Conservation (phyloP, 2,797 vertebrate species). For the Xenentodon cancila region DNA sequence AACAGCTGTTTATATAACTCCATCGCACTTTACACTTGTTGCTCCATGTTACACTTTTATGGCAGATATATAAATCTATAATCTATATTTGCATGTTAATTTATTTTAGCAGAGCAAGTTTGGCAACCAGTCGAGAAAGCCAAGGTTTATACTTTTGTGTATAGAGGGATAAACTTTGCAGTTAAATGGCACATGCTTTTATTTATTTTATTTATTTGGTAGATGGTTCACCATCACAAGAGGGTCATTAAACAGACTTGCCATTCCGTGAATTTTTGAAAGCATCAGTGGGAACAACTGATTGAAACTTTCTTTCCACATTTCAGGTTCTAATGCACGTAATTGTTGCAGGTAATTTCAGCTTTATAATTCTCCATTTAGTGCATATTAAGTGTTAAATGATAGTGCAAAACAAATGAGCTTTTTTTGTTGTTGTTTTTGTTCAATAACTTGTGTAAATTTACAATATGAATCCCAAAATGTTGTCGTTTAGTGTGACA, state of each 20-base stretch:
- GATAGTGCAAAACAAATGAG: not conserved
- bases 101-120: not conserved
- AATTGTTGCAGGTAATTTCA: not conserved
- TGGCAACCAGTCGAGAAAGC: not conserved
- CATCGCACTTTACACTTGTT: not conserved
- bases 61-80: not conserved
- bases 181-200: not conserved
- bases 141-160: too few relatives aligned
- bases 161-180: not conserved
- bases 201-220: slow-evolving; percentile 3
- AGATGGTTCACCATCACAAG: not conserved
- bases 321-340: not conserved
- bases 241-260: not conserved
- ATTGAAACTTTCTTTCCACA: not conserved
- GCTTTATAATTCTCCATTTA: not conserved
- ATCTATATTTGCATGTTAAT: not conserved
- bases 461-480: not conserved
- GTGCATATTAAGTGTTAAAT: not conserved
- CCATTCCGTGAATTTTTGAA: not conserved
- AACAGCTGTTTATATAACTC: not conserved
- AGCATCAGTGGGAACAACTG: not conserved
- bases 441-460: not conserved
- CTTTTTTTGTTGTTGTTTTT: too few relatives aligned
- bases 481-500: not conserved
- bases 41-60: not conserved